phyloP scores from a whole-genome alignment of 2,888 invertebrate species.

The Meghimatium bilineatum region DNA sequence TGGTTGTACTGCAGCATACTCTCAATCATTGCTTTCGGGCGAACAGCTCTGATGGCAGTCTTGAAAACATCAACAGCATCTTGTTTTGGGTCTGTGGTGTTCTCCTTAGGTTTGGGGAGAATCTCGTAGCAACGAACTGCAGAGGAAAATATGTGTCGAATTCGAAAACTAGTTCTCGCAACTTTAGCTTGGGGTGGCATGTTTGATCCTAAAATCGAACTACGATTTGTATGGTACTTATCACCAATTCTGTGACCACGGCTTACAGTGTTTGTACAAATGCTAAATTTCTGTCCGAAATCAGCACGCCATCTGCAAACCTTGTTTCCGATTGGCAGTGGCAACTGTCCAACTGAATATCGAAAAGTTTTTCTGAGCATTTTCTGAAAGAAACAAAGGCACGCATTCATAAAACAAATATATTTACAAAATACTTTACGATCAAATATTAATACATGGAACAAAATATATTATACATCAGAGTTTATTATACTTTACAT shows the following conservation, averaged over 20 bases:
- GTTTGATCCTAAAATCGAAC: not conserved
- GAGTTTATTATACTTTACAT: no score
- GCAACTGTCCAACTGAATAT: not conserved
- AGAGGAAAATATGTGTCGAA: not conserved
- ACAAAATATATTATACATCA: no score
- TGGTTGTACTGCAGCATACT: slow-evolving; percentile 43
- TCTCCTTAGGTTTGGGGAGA: not conserved
- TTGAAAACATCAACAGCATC: slow-evolving; percentile 60
- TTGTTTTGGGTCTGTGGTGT: slow-evolving; percentile 7
- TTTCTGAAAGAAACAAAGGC: not conserved
- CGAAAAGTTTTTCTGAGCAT: not conserved
- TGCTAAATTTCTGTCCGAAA: not conserved
- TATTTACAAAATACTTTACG: no score
- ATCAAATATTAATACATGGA: no score
- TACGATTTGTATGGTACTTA: not conserved
- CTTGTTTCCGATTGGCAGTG: not conserved
- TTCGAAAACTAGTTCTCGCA: not conserved
- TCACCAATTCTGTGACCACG: not conserved
- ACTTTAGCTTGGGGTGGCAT: not conserved
- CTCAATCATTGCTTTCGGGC: slow-evolving; percentile 69
- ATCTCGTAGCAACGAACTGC: not conserved
- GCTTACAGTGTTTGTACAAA: not conserved
- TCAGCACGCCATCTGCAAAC: not conserved
- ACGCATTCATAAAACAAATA: no score
- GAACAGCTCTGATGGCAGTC: slow-evolving; percentile 65